Percentiles rank a stretch among this genome's conserved stretches.
Evolutionary conservation across 2,888 invertebrate genomes (phyloP).

Genomic region (Polietes domitor): DNA sequence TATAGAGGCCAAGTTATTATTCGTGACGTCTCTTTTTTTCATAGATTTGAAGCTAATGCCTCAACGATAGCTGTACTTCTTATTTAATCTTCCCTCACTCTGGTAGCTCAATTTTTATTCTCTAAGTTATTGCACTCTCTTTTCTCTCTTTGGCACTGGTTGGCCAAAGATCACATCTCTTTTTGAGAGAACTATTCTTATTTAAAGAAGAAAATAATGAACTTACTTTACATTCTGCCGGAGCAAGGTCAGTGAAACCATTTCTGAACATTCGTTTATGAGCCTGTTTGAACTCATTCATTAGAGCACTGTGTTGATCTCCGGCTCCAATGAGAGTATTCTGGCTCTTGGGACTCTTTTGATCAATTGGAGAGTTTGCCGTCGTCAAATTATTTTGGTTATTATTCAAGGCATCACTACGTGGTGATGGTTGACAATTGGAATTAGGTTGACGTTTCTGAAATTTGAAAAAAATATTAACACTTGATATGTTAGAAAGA

Average conservation of each 20-base stretch:
- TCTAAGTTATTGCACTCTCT: no score
- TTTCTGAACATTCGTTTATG: constrained; percentile 92
- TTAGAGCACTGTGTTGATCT: constrained; percentile 87
- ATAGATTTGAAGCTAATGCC: no score
- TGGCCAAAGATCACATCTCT: no score
- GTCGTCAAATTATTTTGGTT: not conserved
- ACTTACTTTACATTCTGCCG: constrained; percentile 74
- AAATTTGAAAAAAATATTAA: not conserved
- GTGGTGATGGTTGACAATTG: constrained; percentile 17
- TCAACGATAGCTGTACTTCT: no score
- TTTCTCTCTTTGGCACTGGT: no score
- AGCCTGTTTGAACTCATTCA: constrained; percentile 94
- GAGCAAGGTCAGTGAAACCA: constrained; percentile 79
- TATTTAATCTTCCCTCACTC: no score
- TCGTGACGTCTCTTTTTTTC: no score
- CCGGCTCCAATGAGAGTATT: constrained; percentile 76
- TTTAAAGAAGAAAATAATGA: no score
- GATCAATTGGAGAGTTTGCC: not conserved
- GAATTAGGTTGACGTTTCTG: constrained; percentile 31
- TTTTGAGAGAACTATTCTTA: no score
- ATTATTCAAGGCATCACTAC: constrained; percentile 24
- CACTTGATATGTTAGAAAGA: no score
- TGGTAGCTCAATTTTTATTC: no score
- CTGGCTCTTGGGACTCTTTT: constrained; percentile 61
- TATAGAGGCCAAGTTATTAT: no score